phyloP scores from a whole-genome alignment of 2,888 invertebrate genomes.

The Aporophyla nigra region DNA sequence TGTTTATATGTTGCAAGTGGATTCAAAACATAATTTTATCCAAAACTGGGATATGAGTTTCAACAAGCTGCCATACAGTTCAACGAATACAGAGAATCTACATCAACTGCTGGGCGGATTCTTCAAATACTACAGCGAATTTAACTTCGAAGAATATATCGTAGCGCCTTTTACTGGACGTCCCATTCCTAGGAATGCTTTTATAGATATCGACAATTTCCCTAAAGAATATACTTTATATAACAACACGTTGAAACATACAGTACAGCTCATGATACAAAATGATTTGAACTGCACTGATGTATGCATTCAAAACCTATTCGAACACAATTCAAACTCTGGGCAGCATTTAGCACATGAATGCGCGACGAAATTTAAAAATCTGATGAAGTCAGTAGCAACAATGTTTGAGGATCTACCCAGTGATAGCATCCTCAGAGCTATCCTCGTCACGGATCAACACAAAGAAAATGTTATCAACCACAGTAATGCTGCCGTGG shows the following conservation, averaged over 20 bases:
- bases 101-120: slow-evolving; percentile 61
- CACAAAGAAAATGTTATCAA: not conserved
- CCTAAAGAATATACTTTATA: slow-evolving; percentile 44
- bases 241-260: slow-evolving; percentile 4
- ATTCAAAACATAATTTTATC: not conserved
- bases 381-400: slow-evolving; percentile 20
- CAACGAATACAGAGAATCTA: slow-evolving; percentile 23
- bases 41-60: slow-evolving; percentile 22
- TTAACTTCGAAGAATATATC: slow-evolving; percentile 56
- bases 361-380: slow-evolving; percentile 2
- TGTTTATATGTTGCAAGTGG: slow-evolving; percentile 5
- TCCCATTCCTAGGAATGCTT: slow-evolving; percentile 18
- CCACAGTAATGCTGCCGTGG: not conserved
- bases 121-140: slow-evolving; percentile 62
- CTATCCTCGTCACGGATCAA: slow-evolving; percentile 2
- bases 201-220: slow-evolving; percentile 25
- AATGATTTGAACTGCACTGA: not conserved
- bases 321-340: slow-evolving; percentile 3
- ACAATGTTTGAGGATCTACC: slow-evolving; percentile 30
- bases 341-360: not conserved
- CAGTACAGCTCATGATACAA: not conserved
- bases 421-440: slow-evolving; percentile 26
- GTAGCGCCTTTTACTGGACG: slow-evolving; percentile 58
- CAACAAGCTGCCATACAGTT: slow-evolving; percentile 23
- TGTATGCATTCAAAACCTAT: slow-evolving; percentile 37